Percentiles rank a stretch among this genome's conserved stretches.
Conservation (phyloP, 2,113 vertebrate species). For the Takifugu bimaculatus region DNA sequence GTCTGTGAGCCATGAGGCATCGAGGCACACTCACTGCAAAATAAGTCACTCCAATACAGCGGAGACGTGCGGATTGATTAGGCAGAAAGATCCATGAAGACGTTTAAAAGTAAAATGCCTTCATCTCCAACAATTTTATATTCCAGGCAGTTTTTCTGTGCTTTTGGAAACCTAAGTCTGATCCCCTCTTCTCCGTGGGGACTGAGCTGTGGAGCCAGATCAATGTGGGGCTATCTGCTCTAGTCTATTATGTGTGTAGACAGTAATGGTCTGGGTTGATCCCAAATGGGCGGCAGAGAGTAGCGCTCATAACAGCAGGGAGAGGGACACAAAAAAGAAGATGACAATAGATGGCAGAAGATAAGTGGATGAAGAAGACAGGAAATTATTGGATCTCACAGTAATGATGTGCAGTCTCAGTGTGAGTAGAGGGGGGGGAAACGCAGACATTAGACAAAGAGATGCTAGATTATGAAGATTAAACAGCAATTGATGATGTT, state of each 20-base stretch:
- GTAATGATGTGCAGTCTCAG: constrained; percentile 15
- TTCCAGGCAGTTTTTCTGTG: constrained; percentile 22
- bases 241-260: constrained; percentile 32
- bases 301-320: constrained; percentile 38
- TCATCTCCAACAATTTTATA: constrained; percentile 33
- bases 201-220: constrained; percentile 47
- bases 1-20: background rate
- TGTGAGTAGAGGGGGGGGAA: constrained; percentile 12
- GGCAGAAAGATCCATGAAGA: constrained; percentile 43
- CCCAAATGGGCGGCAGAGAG: constrained; percentile 49
- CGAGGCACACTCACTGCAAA: background rate
- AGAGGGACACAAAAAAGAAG: constrained; percentile 14
- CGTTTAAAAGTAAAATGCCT: constrained; percentile 32
- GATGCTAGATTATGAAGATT: background rate
- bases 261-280: constrained; percentile 48
- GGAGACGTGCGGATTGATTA: constrained; percentile 19
- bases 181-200: constrained; percentile 15
- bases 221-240: constrained; percentile 47
- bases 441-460: constrained; percentile 9
- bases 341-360: constrained; percentile 24
- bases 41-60: background rate
- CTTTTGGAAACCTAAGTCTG: constrained; percentile 18
- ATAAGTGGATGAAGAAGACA: constrained; percentile 34
- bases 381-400: constrained; percentile 11
- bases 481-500: no score